Conservation (phyloP, 2,113 vertebrate species). For the Strix uralensis region DNA sequence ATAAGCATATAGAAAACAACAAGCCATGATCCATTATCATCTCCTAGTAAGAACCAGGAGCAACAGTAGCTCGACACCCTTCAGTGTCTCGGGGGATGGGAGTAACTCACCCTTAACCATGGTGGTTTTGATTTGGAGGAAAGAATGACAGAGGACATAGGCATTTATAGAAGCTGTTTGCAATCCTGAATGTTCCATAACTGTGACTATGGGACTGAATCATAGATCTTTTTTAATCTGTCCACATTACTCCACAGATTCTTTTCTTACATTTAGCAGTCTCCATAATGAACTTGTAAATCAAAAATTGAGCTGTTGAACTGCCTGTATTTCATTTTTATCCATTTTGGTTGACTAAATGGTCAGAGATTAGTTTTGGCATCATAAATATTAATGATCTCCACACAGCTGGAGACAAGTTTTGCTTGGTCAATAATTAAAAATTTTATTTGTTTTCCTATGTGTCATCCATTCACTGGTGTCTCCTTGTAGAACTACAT, state of each 20-base stretch:
- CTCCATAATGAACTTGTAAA: neutral
- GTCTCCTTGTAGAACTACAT: fast-evolving
- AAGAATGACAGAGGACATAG: neutral
- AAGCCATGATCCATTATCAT: neutral
- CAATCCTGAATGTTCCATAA: neutral
- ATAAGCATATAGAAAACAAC: neutral
- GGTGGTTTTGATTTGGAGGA: neutral
- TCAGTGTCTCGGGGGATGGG: neutral
- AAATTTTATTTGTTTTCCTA: neutral
- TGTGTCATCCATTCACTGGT: neutral
- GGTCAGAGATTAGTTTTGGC: neutral
- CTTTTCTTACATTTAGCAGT: neutral
- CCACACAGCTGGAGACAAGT: neutral
- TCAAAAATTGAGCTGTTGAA: neutral
- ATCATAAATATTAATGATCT: neutral
- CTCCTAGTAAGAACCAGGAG: neutral
- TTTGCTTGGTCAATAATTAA: neutral
- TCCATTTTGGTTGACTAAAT: neutral
- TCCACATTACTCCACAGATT: neutral
- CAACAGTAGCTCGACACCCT: neutral
- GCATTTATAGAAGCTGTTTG: neutral
- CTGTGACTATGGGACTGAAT: neutral
- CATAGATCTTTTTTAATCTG: neutral
- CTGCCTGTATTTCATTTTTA: neutral
- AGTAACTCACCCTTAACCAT: neutral